phyloP scores from a whole-genome alignment of 2,797 vertebrate genomes.

The Manis pentadactyla region DNA sequence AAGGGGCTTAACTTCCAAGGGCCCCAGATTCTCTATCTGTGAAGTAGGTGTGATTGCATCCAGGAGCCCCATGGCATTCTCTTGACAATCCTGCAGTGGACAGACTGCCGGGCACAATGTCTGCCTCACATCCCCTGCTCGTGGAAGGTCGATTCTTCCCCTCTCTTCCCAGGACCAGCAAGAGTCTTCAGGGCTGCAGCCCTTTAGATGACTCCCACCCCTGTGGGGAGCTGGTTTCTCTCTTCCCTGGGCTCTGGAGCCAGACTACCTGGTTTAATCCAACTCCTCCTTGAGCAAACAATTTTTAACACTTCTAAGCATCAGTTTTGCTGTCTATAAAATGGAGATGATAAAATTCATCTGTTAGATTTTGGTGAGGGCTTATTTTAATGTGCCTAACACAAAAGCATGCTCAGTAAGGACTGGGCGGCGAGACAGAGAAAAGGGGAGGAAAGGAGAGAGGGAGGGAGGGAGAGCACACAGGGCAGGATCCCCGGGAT shows the following conservation, averaged over 20 bases:
- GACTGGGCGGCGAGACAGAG: rapidly evolving
- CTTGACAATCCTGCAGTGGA: background rate
- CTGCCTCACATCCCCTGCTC: rapidly evolving
- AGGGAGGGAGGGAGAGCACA: background rate
- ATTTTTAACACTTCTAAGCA: background rate
- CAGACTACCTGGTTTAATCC: background rate
- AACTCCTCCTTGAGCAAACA: background rate
- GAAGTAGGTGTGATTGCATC: background rate
- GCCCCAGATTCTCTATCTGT: background rate
- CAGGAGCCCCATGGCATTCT: too few relatives aligned
- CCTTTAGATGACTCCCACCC: background rate
- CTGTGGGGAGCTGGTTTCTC: background rate
- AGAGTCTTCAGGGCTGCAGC: background rate
- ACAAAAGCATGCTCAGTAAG: background rate
- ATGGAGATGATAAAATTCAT: background rate
- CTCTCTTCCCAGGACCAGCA: background rate
- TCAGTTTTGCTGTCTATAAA: background rate
- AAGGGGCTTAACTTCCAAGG: background rate
- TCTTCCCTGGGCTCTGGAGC: background rate
- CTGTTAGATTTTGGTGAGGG: background rate
- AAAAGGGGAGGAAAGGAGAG: background rate
- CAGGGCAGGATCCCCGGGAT: background rate
- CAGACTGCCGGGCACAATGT: rapidly evolving
- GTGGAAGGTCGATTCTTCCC: rapidly evolving
- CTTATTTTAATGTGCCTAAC: too few relatives aligned